Conservation (phyloP, 2,797 vertebrate genomes). For the Tiaroga cobitis region DNA sequence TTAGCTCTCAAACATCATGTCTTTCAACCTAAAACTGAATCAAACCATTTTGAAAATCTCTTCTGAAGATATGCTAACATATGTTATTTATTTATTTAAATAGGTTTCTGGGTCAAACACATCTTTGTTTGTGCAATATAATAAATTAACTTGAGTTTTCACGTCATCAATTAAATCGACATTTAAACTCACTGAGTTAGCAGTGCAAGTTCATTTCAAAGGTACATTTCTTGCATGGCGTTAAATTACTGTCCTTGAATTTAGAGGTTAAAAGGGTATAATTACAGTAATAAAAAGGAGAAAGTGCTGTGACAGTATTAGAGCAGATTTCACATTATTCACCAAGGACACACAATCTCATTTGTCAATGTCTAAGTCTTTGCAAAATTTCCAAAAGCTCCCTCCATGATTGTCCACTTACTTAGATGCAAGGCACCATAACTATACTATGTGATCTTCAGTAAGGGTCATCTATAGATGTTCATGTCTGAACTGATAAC, state of each 20-base stretch:
- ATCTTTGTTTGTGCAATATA: not conserved
- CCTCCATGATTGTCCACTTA: not conserved
- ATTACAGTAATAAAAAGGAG: not conserved
- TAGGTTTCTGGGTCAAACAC: no score
- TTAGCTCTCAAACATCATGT: not conserved
- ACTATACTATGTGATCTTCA: not conserved
- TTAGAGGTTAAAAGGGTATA: not conserved
- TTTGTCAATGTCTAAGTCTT: not conserved
- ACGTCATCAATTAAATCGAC: not conserved
- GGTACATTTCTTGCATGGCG: not conserved
- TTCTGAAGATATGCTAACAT: not conserved
- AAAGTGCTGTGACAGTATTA: slow-evolving; percentile 13
- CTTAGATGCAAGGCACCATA: not conserved
- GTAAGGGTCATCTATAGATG: not conserved
- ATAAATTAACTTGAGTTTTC: not conserved
- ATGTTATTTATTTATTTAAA: not conserved
- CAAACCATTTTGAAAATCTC: not conserved
- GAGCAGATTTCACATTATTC: not conserved
- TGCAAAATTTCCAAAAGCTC: not conserved
- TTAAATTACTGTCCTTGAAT: slow-evolving; percentile 2
- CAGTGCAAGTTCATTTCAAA: not conserved
- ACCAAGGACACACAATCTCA: not conserved
- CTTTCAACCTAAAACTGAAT: not conserved
- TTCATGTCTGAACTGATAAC: not conserved
- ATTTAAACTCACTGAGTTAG: not conserved